A percentile compares a stretch with the other conserved stretches of the same genome.
Evolutionary conservation across 2,797 vertebrate genomes (phyloP).

Genomic region (Luscinia luscinia): DNA sequence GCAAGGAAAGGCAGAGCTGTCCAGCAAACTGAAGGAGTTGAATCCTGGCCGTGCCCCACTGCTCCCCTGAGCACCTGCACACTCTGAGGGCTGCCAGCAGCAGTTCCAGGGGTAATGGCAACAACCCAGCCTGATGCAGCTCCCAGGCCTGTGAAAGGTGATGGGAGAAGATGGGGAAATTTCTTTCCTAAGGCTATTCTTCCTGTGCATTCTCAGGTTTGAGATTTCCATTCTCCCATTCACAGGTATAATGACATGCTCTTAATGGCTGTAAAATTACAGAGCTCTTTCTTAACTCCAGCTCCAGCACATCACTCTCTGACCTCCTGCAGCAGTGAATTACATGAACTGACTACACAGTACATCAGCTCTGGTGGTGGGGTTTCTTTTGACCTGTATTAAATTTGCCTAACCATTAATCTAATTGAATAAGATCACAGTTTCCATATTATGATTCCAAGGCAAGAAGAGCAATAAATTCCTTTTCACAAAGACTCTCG

Average conservation of each 20-base stretch:
- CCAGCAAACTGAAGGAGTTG: background rate
- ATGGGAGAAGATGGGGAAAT: slow-evolving; percentile 16
- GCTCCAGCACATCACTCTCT: slow-evolving; percentile 42
- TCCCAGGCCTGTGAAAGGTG: slow-evolving; percentile 3
- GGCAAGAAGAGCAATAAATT: slow-evolving; percentile 40
- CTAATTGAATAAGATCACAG: slow-evolving; percentile 43
- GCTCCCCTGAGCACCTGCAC: background rate
- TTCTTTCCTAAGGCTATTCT: slow-evolving; percentile 44
- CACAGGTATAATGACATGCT: slow-evolving; percentile 56
- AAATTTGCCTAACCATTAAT: slow-evolving; percentile 66
- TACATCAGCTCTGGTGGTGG: background rate
- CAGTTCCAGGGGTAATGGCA: slow-evolving; percentile 37
- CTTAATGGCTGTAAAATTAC: slow-evolving; percentile 73
- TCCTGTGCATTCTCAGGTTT: slow-evolving; percentile 18
- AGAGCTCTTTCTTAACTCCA: slow-evolving; percentile 62
- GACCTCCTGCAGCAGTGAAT: slow-evolving; percentile 65
- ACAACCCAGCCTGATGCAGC: background rate
- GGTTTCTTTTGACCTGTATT: slow-evolving; percentile 50
- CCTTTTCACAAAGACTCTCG: background rate
- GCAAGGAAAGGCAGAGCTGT: background rate
- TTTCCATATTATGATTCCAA: slow-evolving; percentile 39
- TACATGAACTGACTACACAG: slow-evolving; percentile 55
- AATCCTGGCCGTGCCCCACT: background rate
- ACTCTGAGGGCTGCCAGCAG: background rate
- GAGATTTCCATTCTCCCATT: slow-evolving; percentile 41